Evolutionary conservation across 2,113 vertebrate genomes (phyloP).

Genomic region (Solenodon paradoxus): DNA sequence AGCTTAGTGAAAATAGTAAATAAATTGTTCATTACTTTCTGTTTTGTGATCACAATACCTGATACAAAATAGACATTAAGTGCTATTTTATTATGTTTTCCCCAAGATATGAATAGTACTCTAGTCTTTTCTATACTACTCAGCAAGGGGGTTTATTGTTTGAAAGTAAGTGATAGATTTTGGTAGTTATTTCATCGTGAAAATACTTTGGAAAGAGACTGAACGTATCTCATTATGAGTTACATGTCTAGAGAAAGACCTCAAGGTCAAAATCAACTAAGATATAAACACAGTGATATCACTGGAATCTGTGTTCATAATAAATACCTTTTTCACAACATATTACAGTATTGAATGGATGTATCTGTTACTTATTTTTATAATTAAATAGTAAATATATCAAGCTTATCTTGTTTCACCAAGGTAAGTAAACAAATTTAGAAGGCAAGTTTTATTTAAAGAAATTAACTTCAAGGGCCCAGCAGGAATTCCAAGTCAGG

Average conservation of each 20-base stretch:
- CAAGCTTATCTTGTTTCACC: background rate
- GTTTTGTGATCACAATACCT: background rate
- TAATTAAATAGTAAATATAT: background rate
- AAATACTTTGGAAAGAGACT: background rate
- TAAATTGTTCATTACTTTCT: background rate
- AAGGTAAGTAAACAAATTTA: background rate
- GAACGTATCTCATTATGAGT: background rate
- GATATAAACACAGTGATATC: background rate
- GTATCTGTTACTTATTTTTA: background rate
- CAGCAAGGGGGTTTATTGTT: background rate
- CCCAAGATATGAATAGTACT: background rate
- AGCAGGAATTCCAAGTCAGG: background rate
- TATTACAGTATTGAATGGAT: background rate
- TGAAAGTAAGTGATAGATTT: background rate
- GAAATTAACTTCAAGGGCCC: background rate
- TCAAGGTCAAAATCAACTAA: background rate
- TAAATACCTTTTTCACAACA: background rate
- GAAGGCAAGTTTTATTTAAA: background rate
- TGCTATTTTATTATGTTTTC: background rate
- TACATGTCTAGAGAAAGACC: background rate
- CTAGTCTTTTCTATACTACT: background rate
- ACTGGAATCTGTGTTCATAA: background rate
- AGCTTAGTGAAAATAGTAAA: background rate
- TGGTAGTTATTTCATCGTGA: background rate
- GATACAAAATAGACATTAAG: background rate